phyloP scores from a whole-genome alignment of 2,113 vertebrate genomes.

The Aphyosemion australe region DNA sequence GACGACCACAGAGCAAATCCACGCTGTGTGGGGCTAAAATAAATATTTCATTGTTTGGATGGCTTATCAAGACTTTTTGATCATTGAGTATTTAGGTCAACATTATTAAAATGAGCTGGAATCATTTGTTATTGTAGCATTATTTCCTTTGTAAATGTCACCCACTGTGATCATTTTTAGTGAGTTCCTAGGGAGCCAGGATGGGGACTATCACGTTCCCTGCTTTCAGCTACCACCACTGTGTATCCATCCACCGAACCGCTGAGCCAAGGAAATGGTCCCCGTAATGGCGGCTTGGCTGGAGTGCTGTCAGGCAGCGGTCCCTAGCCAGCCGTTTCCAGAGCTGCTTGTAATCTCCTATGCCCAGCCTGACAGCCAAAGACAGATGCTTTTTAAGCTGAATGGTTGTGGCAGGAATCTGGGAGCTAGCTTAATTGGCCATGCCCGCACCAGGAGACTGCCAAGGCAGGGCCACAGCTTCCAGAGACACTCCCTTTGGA shows the following conservation, averaged over 20 bases:
- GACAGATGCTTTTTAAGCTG: slow-evolving; percentile 81
- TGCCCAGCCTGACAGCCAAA: slow-evolving; percentile 75
- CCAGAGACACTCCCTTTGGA: slow-evolving; percentile 60
- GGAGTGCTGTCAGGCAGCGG: slow-evolving; percentile 67
- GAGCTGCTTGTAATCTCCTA: slow-evolving; percentile 78
- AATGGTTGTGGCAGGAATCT: slow-evolving; percentile 76
- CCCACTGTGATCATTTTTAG: slow-evolving; percentile 39
- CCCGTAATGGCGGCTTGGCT: slow-evolving; percentile 76
- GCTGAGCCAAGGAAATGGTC: slow-evolving; percentile 75
- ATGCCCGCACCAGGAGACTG: slow-evolving; percentile 66
- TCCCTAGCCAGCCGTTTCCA: slow-evolving; percentile 77
- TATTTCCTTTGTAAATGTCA: slow-evolving; percentile 24
- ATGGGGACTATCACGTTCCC: slow-evolving; percentile 58
- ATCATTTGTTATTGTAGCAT: slow-evolving; percentile 27
- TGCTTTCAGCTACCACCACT: slow-evolving; percentile 60
- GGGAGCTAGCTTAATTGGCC: slow-evolving; percentile 69
- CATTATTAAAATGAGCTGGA: slow-evolving; percentile 12
- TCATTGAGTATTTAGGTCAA: slow-evolving; percentile 1
- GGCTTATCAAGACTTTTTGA: slow-evolving; percentile 2
- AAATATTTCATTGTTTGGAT: slow-evolving; percentile 4
- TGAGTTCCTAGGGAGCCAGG: slow-evolving; percentile 49
- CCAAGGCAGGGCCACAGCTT: slow-evolving; percentile 64
- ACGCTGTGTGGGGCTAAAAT: slow-evolving; percentile 21
- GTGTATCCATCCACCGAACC: slow-evolving; percentile 70
- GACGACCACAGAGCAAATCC: slow-evolving; percentile 24